Base-by-base conservation (phyloP, 2,888 invertebrate genomes). In the Silvanus unidentatus region DNA sequence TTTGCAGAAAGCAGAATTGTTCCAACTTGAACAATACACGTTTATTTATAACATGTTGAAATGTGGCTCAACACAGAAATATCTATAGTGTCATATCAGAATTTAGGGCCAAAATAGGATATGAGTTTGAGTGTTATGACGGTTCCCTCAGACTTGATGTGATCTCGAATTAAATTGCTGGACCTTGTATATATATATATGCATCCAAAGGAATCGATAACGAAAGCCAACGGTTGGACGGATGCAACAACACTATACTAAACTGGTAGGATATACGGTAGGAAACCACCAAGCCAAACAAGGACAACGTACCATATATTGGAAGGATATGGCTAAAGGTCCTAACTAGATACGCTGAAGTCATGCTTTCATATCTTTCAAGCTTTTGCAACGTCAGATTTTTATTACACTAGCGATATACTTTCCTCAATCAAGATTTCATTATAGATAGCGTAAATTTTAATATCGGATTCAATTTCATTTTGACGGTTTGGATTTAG, bases 401-500 rank as follows among this genome's bases (percentile, higher is more conserved):
- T 70, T 70, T 69, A 70, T 67, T 68, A 62, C 65, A 57, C 56
- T 53, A 52, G 60, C 63, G 62, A 68, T 69, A 67, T 66, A 65
- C 66, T 65, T 64, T 64, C 64, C 66, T 63, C 69, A 71, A 71
- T 71, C 69, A 69, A 70, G 71, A 71, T 71, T 71, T 70, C 68
- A 71, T 71, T 71, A 70, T 71, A 71, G 71, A 71, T 71, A 70
- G 62, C 60, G 65, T 54, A 64, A 69, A 68, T 69, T 70, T 70
- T 68, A 70, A 70, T 70, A 69, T 69, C 62, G 65, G 64, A 70
- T 69, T 69, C 69, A 69, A 69, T 70, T 68, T 63, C 65, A 51
- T 62, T 62, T 61, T 61, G 63, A 62, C 62, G 58, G 59, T 59
- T 58, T 50, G 55, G 59, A 57, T 58, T 60, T 57, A 54, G 55